Base-by-base conservation (phyloP, 2,113 vertebrate species). In the Erythrocercus mccallii region DNA sequence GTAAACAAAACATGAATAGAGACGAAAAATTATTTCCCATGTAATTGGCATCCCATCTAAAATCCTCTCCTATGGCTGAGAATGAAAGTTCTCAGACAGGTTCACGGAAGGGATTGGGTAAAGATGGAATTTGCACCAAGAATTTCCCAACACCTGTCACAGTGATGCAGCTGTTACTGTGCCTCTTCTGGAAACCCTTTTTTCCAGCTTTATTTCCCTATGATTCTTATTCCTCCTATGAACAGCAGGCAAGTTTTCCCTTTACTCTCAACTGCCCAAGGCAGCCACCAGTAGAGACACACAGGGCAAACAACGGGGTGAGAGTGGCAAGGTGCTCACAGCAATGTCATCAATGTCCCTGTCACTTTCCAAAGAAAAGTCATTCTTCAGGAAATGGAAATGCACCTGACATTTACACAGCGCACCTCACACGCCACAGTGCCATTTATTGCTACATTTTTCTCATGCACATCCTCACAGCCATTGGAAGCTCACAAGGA, bases 1-100 rank as follows among this genome's bases (percentile, higher is more conserved):
- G 94, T 92, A 88, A 88, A 90, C 72, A 65, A 93, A 68, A 71
- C 68, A 51, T 42, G n/a, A 88, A 60, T 12, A 51, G 62, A 82
- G 74, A 91, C 56, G 56, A 74, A 88, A 88, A 78, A 48, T 76
- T 23, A 61, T 42, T 28, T 79, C 48, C 37, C 25, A 4, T 33
- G 68, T 71, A 71, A 79, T 0, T 84, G 70, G 83, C 72, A 65
- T 35, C 31, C 28, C 37, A 47, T 17, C 30, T 27, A 33, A 81
- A 78, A 74, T 35, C 25, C 21, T 53, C 62, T 86, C 45, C 74
- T 23, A n/a, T 3, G 23, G 60, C 40, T 48, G 70, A 71, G 69
- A 8, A 90, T 4, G 6, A 80, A 35, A 42, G 47, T 44, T 77
- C 50, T 56, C 51, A 71, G 27, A 30, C 21, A 83, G 53, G 27